Base-by-base conservation (phyloP, 2,888 invertebrate genomes). In the Pandemis corylana region DNA sequence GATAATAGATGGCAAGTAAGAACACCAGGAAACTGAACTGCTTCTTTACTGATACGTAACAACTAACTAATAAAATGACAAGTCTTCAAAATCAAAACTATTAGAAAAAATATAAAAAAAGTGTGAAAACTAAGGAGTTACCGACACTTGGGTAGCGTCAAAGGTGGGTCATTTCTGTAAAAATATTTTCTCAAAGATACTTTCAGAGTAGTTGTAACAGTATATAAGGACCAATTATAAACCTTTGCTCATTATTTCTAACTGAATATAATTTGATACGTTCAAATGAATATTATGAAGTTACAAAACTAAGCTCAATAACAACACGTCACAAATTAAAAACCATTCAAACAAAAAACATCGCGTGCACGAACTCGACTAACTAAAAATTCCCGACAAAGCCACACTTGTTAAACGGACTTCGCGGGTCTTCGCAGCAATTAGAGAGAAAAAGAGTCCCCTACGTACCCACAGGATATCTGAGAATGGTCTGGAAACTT, bases 401-500 rank as follows among this genome's bases (percentile, higher is more conserved):
- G 10, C 46, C 49, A 46, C 20, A 70, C 75, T 75, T 71, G 75
- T 71, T 56, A 71, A 67, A 65, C 66, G 61, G 56, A 75, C 56
- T 75, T 67, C 66, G 70, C 67, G 44, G 74, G 70, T 76, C 68
- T 67, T 73, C 67, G 64, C 68, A 63, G 71, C 70, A 76, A 74
- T 76, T 68, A 76, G 49, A 73, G 36, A 49, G 64, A 64, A 72
- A 74, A 76, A 68, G 61, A 76, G 67, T 67, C 74, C 44, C 66
- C 53, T 62, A 64, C 61, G 75, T 80, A 78, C 78, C 81, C 76
- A 74, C 79, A 80, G 82, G 82, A 82, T 81, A 82, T 83, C 81
- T 82, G 75, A 79, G 79, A 78, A 78, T 78, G 78, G 79, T 83
- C 84, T 81, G 77, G 79, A 82, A 89, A 88, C 80, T 90, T 87